Conservation (phyloP, 2,888 invertebrate genomes). For the Oegoconia quadripuncta region DNA sequence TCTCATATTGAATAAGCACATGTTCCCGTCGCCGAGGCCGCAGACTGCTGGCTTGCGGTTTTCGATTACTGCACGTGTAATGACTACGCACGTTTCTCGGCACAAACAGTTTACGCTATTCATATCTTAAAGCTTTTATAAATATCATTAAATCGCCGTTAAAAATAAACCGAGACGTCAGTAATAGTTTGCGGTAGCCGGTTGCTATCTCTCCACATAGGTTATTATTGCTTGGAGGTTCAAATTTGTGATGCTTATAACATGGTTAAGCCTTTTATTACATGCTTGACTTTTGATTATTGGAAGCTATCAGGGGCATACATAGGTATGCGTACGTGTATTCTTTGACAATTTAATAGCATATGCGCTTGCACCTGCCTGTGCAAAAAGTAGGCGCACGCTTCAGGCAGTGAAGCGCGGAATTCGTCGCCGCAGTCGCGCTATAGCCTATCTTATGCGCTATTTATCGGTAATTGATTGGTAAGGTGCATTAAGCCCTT, state of each 20-base stretch:
- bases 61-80: constrained; percentile 58
- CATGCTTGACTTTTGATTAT: constrained; percentile 59
- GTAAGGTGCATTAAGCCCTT: constrained; percentile 64
- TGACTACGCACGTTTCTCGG: constrained; percentile 37
- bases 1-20: constrained; percentile 60
- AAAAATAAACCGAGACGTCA: constrained; percentile 29
- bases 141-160: constrained; percentile 37
- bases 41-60: constrained; percentile 63
- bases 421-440: constrained; percentile 68
- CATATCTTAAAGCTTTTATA: constrained; percentile 39
- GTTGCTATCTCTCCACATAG: constrained; percentile 19
- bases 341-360: constrained; percentile 79
- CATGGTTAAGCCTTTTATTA: not conserved
- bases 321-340: constrained; percentile 55
- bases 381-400: constrained; percentile 75
- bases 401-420: constrained; percentile 71
- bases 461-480: constrained; percentile 77
- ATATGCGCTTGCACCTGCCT: constrained; percentile 73
- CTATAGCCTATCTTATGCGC: constrained; percentile 68
- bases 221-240: constrained; percentile 13
- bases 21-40: constrained; percentile 56
- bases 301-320: constrained; percentile 54
- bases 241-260: constrained; percentile 13
- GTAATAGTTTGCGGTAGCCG: constrained; percentile 47
- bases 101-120: constrained; percentile 43